Evolutionary conservation across 2,888 invertebrate species (phyloP), one percentile per base, ranked within the genome.

Genomic region (Thumatha senex): DNA sequence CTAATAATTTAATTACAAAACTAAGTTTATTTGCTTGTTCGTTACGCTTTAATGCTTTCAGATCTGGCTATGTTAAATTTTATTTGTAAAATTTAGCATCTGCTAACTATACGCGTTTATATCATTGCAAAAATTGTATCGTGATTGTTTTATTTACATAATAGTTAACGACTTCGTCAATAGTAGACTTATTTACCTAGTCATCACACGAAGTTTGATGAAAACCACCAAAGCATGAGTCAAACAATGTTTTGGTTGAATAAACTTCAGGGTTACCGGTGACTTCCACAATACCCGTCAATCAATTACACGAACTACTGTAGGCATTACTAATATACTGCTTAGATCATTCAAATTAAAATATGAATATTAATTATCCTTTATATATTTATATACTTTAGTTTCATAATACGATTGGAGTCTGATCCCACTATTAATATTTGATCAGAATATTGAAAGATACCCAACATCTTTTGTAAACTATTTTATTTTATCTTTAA

Each of bases 191-290:
- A 44, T 50, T 61, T 61, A 51, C 58, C 48, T 54, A 33, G 40
- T 56, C 33, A 50, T 50, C 51, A 33, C 40, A 40, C 36, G 39
- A 24, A 56, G 40, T 57, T 48, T 50, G 43, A 34, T 55, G 54
- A 54, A 55, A 66, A 50, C 53, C 44, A 41, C 58, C 54, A 44
- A 31, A 15, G 40, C 56, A 48, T 66, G 65, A 66, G 67, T 66
- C 65, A 66, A 57, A 42, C 49, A 48, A 59, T 66, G 67, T 69
- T 66, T 58, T 66, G 67, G 65, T 66, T 66, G 70, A 62, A 66
- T 43, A 65, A 51, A 50, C 58, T 18, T 54, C 70, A 69, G 51
- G 70, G 65, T 51, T 63, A 54, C 48, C n/a, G 13, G 46, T 50
- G 46, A 59, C 49, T 63, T 47, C 51, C 42, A 54, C 48, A 58